A percentile compares a stretch with the other conserved stretches of the same genome.
Conservation (phyloP, 2,888 invertebrate species). For the Drosophila eohydei region DNA sequence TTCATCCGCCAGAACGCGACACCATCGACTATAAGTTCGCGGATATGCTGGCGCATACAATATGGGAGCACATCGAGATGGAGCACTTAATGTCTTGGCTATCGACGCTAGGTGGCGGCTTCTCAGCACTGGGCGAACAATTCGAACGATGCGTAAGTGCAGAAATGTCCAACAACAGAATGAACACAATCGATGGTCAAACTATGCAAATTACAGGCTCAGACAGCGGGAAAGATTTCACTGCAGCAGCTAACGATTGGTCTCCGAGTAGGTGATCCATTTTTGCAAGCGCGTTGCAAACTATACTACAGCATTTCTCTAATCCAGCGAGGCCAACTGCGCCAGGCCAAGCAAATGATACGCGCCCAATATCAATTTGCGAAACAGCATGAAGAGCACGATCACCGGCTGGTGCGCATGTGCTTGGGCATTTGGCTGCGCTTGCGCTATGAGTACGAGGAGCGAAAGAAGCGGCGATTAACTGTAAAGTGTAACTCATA, state of each 20-base stretch:
- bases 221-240: constrained; percentile 95
- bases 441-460: constrained; percentile 86
- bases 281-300: constrained; percentile 92
- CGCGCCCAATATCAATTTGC: constrained; percentile 86
- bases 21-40: constrained; percentile 90
- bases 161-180: neutral
- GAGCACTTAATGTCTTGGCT: constrained; percentile 96
- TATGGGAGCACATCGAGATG: constrained; percentile 89
- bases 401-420: constrained; percentile 90
- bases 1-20: constrained; percentile 87
- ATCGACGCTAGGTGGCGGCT: constrained; percentile 98
- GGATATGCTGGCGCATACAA: constrained; percentile 85
- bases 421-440: constrained; percentile 95
- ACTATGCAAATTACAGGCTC: constrained; percentile 87
- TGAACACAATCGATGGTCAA: neutral
- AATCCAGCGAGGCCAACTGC: constrained; percentile 91
- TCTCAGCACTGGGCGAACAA: constrained; percentile 96
- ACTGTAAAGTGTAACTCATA: neutral
- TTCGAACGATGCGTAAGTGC: constrained; percentile 90
- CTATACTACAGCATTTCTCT: constrained; percentile 94
- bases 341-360: constrained; percentile 88
- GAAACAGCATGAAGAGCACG: constrained; percentile 83
- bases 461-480: constrained; percentile 37
- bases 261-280: constrained; percentile 92
- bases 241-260: constrained; percentile 93